Conservation (phyloP, 2,888 invertebrate species). For the Argyresthia albistria region DNA sequence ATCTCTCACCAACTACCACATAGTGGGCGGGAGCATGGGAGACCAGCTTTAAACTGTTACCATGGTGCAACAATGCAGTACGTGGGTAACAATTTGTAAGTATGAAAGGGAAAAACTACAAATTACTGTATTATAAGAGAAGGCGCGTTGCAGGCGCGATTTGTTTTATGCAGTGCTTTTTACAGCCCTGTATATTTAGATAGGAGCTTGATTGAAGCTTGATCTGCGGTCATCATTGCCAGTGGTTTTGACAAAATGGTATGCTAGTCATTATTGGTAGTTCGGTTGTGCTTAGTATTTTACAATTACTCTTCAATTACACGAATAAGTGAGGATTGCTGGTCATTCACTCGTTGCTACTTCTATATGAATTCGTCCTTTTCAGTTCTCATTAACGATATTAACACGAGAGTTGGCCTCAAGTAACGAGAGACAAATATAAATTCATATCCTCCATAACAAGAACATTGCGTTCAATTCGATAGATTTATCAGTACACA, state of each 20-base stretch:
- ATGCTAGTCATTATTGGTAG: too few species aligned
- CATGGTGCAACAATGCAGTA: conserved; percentile 4
- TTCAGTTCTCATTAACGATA: neutral
- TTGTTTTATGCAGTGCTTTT: too few species aligned
- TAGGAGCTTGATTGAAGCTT: too few species aligned
- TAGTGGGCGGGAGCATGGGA: neutral
- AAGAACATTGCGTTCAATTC: neutral
- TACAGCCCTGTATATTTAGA: too few species aligned
- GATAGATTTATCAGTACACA: neutral
- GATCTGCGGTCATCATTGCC: too few species aligned
- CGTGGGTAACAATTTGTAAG: conserved; percentile 29
- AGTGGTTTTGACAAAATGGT: too few species aligned
- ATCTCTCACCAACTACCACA: neutral
- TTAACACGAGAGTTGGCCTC: neutral
- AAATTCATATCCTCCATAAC: neutral
- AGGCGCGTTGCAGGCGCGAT: too few species aligned
- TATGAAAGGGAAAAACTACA: conserved; percentile 14
- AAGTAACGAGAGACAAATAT: neutral
- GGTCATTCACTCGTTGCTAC: too few species aligned
- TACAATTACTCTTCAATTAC: too few species aligned
- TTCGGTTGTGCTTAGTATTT: too few species aligned
- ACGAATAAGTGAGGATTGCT: too few species aligned
- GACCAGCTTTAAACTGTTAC: conserved; percentile 2
- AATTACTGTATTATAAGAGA: neutral
- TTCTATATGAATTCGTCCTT: neutral